A percentile compares a stretch with the other conserved stretches of the same genome.
Evolutionary conservation across 2,113 vertebrate species (phyloP).

Genomic region (Triplophysa rosa): DNA sequence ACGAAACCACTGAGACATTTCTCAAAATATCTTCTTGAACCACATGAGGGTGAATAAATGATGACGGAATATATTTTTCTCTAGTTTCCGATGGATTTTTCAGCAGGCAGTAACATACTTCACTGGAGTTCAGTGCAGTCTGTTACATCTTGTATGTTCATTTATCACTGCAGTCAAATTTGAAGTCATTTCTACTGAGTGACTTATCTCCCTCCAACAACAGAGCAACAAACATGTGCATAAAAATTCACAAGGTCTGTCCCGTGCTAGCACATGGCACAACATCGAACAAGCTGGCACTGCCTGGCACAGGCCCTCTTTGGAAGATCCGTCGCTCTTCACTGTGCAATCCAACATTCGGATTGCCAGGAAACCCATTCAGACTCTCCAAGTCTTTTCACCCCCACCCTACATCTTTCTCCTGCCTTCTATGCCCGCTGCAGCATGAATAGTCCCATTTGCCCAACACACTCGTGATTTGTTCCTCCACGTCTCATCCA

Average conservation of each 20-base stretch:
- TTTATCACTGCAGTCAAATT: conserved; percentile 35
- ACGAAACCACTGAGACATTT: too few relatives aligned
- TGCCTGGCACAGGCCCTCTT: conserved; percentile 17
- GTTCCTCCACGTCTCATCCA: conserved; percentile 38
- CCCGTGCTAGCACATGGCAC: conserved; percentile 16
- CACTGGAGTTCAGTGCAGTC: conserved; percentile 10
- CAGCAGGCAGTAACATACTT: background rate
- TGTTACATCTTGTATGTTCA: conserved; percentile 21
- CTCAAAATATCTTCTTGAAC: too few relatives aligned
- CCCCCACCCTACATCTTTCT: conserved; percentile 18
- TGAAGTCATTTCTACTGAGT: conserved; percentile 2
- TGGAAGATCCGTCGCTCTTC: conserved; percentile 30
- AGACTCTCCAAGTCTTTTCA: conserved; percentile 34
- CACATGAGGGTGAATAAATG: too few relatives aligned
- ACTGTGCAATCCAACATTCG: conserved; percentile 23
- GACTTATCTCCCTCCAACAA: conserved; percentile 21
- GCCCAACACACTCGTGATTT: conserved; percentile 12
- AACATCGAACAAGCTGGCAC: background rate
- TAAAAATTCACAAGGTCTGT: conserved; percentile 32
- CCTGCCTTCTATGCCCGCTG: background rate
- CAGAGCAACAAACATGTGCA: conserved; percentile 11
- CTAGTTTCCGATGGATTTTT: background rate
- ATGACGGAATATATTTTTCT: too few relatives aligned
- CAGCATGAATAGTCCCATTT: conserved; percentile 1
- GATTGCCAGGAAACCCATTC: conserved; percentile 39